Conservation (phyloP, 2,888 invertebrate species). For the Troides helena region DNA sequence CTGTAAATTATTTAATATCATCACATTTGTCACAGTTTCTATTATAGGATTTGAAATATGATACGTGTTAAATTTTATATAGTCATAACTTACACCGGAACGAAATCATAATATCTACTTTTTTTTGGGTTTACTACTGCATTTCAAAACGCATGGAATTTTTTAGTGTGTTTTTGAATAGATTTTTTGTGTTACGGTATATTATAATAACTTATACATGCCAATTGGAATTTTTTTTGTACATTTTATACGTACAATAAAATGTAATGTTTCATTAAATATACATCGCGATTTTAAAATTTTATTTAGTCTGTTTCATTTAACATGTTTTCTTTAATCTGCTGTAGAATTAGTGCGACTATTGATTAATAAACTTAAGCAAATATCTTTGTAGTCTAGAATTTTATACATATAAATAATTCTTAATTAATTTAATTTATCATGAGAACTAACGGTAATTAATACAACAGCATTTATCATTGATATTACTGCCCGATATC, state of each 20-base stretch:
- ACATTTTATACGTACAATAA: too few species aligned
- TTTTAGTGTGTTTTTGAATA: not conserved
- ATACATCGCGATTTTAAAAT: too few species aligned
- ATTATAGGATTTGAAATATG: constrained; percentile 64
- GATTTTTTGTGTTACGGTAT: not conserved
- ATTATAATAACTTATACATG: too few species aligned
- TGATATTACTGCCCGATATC: not conserved
- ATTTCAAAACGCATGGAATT: constrained; percentile 38
- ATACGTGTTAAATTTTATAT: constrained; percentile 60
- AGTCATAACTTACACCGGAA: constrained; percentile 68
- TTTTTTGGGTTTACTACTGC: constrained; percentile 51
- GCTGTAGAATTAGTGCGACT: not conserved
- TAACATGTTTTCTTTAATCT: too few species aligned
- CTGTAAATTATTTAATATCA: constrained; percentile 48
- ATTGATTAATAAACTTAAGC: not conserved
- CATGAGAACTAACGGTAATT: not conserved
- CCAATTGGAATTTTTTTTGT: too few species aligned
- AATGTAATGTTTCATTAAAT: too few species aligned
- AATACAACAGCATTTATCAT: not conserved
- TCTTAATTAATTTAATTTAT: not conserved
- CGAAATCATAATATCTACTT: constrained; percentile 53
- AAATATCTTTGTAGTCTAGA: not conserved
- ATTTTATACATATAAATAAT: not conserved
- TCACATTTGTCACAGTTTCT: constrained; percentile 53
- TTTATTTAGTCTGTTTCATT: too few species aligned